Conservation (phyloP, 2,888 invertebrate genomes). For the Myopa testacea region DNA sequence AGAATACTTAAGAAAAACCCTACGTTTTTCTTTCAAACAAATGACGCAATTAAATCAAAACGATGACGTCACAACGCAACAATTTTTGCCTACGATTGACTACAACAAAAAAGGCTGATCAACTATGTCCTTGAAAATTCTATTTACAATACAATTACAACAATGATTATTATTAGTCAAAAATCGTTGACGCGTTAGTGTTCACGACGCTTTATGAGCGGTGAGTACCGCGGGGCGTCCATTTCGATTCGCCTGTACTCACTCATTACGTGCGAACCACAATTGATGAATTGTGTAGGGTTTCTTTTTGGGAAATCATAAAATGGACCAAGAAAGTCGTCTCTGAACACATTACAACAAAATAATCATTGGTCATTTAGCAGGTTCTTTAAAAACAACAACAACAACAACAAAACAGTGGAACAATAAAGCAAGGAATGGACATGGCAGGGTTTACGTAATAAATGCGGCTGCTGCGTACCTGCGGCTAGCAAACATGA, state of each 20-base stretch:
- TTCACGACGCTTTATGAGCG: background rate
- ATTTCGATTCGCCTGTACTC: too few species aligned
- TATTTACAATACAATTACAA: too few species aligned
- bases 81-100: too few species aligned
- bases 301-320: background rate
- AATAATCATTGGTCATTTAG: background rate
- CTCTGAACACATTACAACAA: too few species aligned
- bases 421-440: too few species aligned
- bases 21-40: too few species aligned
- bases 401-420: background rate
- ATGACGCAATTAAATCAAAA: too few species aligned
- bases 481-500: background rate
- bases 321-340: background rate
- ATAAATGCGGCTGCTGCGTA: background rate
- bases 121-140: background rate
- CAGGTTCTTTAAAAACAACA: background rate
- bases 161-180: background rate
- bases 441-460: background rate
- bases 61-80: too few species aligned
- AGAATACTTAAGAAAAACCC: too few species aligned
- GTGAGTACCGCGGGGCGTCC: too few species aligned
- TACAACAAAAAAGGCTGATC: too few species aligned
- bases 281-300: constrained; percentile 47
- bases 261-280: constrained; percentile 55
- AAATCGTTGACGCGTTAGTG: background rate